These are phyloP conservation scores for Flexamia atlantica DNA, from an alignment of 2,888 invertebrate species.

Conservation along the genomic window DNA sequence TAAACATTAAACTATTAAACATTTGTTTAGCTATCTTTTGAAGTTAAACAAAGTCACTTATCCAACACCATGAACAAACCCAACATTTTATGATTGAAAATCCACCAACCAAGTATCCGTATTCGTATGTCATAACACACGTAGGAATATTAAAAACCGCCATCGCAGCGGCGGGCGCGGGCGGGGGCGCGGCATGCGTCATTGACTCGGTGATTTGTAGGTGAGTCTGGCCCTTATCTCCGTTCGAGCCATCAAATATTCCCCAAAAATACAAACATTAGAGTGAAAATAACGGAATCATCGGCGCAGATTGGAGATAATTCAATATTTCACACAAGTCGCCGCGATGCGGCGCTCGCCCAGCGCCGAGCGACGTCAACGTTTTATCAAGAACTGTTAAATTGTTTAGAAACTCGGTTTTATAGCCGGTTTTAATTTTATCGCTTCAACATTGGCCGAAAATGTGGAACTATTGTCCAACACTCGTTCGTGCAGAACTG, in stretches of 20 bases:
- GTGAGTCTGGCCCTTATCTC: slow-evolving; percentile 53
- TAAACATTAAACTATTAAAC: too few species aligned
- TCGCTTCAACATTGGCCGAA: slow-evolving; percentile 47
- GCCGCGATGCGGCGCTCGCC: neutral
- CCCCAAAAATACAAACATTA: slow-evolving; percentile 50
- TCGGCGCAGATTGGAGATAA: slow-evolving; percentile 44
- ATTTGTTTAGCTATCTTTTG: too few species aligned
- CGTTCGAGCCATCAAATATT: slow-evolving; percentile 54
- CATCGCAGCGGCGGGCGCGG: neutral
- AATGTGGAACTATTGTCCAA: slow-evolving; percentile 32
- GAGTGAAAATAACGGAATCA: slow-evolving; percentile 51
- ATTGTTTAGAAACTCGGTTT: slow-evolving; percentile 55
- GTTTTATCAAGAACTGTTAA: slow-evolving; percentile 48
- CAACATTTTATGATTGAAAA: too few species aligned
- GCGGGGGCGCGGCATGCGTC: neutral
- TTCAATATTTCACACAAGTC: slow-evolving; percentile 52
- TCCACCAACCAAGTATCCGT: too few species aligned
- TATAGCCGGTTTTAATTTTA: slow-evolving; percentile 51
- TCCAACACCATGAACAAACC: too few species aligned
- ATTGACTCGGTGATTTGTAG: slow-evolving; percentile 51
- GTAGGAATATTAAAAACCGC: slow-evolving; percentile 2
- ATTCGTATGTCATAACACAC: neutral
- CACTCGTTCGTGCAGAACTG: slow-evolving; percentile 4
- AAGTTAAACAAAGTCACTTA: too few species aligned
- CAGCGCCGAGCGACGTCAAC: neutral